Evolutionary conservation across 2,113 vertebrate species (phyloP), one percentile per base, ranked within the genome.

Genomic region (Gnathonemus longibarbis): DNA sequence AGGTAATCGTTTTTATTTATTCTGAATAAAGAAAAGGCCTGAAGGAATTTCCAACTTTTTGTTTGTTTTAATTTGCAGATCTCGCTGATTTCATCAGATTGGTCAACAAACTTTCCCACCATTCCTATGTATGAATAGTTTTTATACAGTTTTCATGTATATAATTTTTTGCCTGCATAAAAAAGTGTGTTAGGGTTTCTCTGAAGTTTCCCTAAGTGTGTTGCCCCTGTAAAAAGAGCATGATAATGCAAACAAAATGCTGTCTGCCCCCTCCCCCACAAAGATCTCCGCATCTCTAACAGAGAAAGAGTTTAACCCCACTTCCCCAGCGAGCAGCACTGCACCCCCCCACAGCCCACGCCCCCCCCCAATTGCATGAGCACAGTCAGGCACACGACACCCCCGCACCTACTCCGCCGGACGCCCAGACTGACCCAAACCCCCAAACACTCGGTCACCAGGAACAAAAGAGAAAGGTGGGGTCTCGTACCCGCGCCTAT

Each of bases 381-480:
- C 52, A 24, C n/a, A 42, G 42, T n/a, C 66, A 49, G 49, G 13
- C 15, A 2, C 49, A 27, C 6, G 13, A 10, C 19, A 6, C 56
- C 21, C 21, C 53, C 21, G 6, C 56, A 58, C 56, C 19, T 24
- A 42, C 70, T 42, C 80, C 58, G 86, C 58, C 17, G 2, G 45
- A 0, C 24, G 13, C 35, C 11, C 49, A 21, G 52, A 19, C 46
- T 87, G 85, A 52, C 84, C 49, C 77, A 15, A 90, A 42, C 53
- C 90, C 80, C 88, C 31, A 86, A 13, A 85, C 88, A 91, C 24
- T 4, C 52, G 89, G 6, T 2, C 52, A 27, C 50, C 4, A 3
- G 90, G 74, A 92, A 90, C 85, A 91, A 92, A 86, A 80, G 91
- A 27, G 24, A 53, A 35, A 84, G 46, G 84, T 45, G 84, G 45